Percentiles rank a stretch among this genome's conserved stretches.
Evolutionary conservation across 2,113 vertebrate species (phyloP).

Genomic region (Reinhardtius hippoglossoides): DNA sequence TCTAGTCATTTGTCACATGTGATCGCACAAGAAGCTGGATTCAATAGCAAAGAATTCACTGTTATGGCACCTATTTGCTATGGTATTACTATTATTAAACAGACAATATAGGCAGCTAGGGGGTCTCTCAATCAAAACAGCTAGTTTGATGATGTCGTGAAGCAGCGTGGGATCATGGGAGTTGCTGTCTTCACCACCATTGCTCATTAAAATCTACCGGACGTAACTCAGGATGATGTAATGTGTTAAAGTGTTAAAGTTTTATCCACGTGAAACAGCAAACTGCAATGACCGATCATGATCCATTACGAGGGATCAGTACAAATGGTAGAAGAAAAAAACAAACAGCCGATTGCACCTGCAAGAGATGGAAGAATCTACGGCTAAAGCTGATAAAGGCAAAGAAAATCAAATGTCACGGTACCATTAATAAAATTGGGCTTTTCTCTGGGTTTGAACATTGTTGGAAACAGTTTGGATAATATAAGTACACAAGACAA

Average conservation of each 20-base stretch:
- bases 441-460: no score
- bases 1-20: slow-evolving; percentile 44
- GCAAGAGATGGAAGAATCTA: no score
- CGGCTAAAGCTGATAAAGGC: no score
- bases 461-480: no score
- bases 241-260: background rate
- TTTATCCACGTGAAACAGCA: background rate
- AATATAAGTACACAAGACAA: no score
- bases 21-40: slow-evolving; percentile 42
- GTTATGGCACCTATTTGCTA: slow-evolving; percentile 18
- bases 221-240: background rate
- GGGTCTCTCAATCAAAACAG: background rate
- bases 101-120: background rate
- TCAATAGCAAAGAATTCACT: slow-evolving; percentile 28
- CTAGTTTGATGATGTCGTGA: background rate
- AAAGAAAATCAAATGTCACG: no score
- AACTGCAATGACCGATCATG: background rate
- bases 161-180: background rate
- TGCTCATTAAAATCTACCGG: no score
- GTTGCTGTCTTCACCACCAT: background rate
- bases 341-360: no score
- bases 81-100: slow-evolving; percentile 28
- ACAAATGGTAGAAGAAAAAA: no score
- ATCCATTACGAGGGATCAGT: background rate
- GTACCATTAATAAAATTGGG: no score